phyloP scores from a whole-genome alignment of 2,797 vertebrate genomes.

The Brachyrhaphis roseni region DNA sequence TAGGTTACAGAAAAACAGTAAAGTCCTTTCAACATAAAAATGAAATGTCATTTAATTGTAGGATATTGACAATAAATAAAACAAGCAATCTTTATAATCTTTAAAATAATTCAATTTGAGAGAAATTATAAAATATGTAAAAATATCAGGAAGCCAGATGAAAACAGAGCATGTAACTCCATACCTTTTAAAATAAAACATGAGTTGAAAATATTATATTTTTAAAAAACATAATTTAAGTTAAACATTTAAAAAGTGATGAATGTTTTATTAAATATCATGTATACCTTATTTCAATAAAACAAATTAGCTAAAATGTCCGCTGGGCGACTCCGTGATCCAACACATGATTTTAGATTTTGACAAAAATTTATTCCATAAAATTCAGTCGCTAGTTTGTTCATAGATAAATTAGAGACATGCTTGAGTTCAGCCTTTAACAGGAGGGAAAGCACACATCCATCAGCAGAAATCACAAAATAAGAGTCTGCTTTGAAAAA shows the following conservation, averaged over 20 bases:
- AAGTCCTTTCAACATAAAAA: not conserved
- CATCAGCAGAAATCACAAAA: not conserved
- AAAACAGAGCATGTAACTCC: not conserved
- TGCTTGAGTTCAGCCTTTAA: not conserved
- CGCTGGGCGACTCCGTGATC: not conserved
- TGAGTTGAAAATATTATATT: not conserved
- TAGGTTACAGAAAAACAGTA: not conserved
- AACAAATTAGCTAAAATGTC: not conserved
- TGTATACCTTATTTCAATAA: not conserved
- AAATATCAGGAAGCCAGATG: not conserved
- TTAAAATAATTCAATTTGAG: not conserved
- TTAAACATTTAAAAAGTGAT: not conserved
- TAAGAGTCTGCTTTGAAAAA: not conserved
- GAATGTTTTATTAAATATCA: not conserved
- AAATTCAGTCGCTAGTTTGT: not conserved
- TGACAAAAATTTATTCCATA: not conserved
- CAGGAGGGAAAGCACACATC: not conserved
- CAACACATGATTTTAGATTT: not conserved
- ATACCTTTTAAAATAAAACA: not conserved
- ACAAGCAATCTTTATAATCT: not conserved
- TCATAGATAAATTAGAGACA: not conserved
- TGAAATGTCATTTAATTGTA: not conserved
- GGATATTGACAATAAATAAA: not conserved
- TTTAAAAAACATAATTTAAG: not conserved
- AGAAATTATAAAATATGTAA: not conserved